Conservation (phyloP, 2,113 vertebrate species). For the Oncorhynchus mykiss region DNA sequence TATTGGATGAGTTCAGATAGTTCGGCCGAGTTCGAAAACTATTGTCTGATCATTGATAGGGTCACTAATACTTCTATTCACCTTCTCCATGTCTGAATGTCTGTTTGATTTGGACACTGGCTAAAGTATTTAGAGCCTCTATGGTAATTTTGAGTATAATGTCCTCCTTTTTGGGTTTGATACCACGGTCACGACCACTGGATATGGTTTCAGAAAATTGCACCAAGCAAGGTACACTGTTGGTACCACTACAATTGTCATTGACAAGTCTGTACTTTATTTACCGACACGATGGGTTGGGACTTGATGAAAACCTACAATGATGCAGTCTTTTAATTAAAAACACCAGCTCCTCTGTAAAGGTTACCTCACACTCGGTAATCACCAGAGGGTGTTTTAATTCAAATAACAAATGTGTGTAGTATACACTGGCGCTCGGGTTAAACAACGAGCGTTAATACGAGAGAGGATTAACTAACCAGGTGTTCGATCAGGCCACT, state of each 20-base stretch:
- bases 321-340: neutral
- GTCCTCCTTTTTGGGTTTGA: too few relatives aligned
- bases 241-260: too few relatives aligned
- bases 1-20: too few relatives aligned
- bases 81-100: too few relatives aligned
- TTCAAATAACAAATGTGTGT: neutral
- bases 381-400: conserved; percentile 16
- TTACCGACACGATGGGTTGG: neutral
- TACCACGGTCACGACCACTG: too few relatives aligned
- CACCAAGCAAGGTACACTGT: too few relatives aligned
- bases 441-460: neutral
- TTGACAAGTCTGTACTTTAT: conserved; percentile 1
- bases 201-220: too few relatives aligned
- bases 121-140: too few relatives aligned
- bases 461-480: conserved; percentile 1
- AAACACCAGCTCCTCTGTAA: neutral
- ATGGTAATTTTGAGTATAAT: too few relatives aligned
- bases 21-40: neutral
- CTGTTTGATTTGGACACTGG: too few relatives aligned
- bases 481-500: neutral
- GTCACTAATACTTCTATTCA: too few relatives aligned
- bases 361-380: conserved; percentile 9
- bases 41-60: neutral
- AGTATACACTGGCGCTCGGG: neutral
- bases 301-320: neutral